These are phyloP conservation scores for Branchipolynoe longqiensis DNA, from an alignment of 2,888 invertebrate species.

Conservation along the genomic window DNA sequence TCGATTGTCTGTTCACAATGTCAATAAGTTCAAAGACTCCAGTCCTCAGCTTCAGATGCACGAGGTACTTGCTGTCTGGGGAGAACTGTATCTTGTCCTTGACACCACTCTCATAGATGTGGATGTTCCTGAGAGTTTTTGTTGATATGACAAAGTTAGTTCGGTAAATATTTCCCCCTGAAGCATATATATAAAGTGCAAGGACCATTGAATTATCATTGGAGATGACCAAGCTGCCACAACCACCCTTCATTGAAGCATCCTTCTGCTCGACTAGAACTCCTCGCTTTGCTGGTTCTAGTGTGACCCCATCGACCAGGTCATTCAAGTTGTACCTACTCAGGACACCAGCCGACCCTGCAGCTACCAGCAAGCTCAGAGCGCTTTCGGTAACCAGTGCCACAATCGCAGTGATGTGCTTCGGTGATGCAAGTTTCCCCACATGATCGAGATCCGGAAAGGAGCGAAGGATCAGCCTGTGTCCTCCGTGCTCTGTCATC, in stretches of 20 bases:
- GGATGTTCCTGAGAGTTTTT: conserved; percentile 11
- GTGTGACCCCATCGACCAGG: not conserved
- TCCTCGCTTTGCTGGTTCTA: not conserved
- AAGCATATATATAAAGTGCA: conserved; percentile 22
- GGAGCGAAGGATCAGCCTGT: not conserved
- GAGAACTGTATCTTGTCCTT: conserved; percentile 21
- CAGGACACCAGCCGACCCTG: conserved; percentile 11
- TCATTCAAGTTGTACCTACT: conserved; percentile 15
- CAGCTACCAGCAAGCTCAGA: conserved; percentile 2
- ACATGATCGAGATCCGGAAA: not conserved
- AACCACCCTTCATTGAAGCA: conserved; percentile 16
- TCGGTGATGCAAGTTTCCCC: conserved; percentile 8
- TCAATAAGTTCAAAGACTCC: conserved; percentile 39
- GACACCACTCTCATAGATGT: conserved; percentile 46
- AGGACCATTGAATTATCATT: not conserved
- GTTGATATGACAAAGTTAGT: conserved; percentile 44
- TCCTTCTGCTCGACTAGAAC: conserved; percentile 41
- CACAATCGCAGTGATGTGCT: conserved; percentile 29
- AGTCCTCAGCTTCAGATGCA: conserved; percentile 1
- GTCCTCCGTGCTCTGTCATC: conserved; percentile 33
- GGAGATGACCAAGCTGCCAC: conserved; percentile 35
- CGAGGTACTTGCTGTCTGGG: not conserved
- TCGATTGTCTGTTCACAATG: not conserved
- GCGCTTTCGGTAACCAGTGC: not conserved
- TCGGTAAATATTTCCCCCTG: conserved; percentile 1